Evolutionary conservation across 1,140 invertebrate genomes (phyloP).

Genomic region (Centruroides sculpturatus): DNA sequence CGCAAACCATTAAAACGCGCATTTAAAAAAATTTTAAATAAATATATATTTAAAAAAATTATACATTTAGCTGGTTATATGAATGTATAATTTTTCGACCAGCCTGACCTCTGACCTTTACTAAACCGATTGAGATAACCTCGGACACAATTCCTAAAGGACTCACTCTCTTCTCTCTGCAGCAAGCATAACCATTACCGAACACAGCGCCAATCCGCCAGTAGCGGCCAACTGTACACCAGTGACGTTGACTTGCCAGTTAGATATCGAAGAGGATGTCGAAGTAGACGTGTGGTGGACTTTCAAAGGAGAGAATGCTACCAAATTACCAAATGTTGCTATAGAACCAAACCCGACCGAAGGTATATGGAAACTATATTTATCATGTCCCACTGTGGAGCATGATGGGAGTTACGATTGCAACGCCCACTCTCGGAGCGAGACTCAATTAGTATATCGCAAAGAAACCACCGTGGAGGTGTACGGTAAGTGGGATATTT

Average conservation of each 20-base stretch:
- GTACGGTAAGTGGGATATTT: slow-evolving; percentile 17
- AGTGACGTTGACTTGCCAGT: slow-evolving; percentile 12
- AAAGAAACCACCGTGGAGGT: slow-evolving; percentile 19
- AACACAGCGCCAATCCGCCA: slow-evolving; percentile 14
- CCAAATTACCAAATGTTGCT: slow-evolving; percentile 17
- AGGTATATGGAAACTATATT: slow-evolving; percentile 14
- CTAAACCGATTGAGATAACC: too few relatives aligned
- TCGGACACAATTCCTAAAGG: too few relatives aligned
- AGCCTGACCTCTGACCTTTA: too few relatives aligned
- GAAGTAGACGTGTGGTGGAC: slow-evolving; percentile 20
- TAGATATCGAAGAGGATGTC: slow-evolving; percentile 7
- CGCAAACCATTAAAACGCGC: too few relatives aligned
- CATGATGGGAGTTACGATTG: slow-evolving; percentile 18
- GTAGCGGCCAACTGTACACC: slow-evolving; percentile 18
- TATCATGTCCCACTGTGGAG: slow-evolving; percentile 16
- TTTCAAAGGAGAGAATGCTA: slow-evolving; percentile 20
- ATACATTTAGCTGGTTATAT: too few relatives aligned
- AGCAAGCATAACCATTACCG: slow-evolving; percentile 13
- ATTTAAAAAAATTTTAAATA: too few relatives aligned
- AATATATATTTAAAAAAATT: too few relatives aligned
- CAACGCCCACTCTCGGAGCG: slow-evolving; percentile 15
- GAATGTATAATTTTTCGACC: too few relatives aligned
- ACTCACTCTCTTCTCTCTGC: background rate
- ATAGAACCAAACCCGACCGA: slow-evolving; percentile 7
- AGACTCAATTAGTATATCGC: slow-evolving; percentile 17